Evolutionary conservation across 1,140 invertebrate genomes (phyloP), one percentile per base, ranked within the genome.

Genomic region (Adoxophyes honmai): DNA sequence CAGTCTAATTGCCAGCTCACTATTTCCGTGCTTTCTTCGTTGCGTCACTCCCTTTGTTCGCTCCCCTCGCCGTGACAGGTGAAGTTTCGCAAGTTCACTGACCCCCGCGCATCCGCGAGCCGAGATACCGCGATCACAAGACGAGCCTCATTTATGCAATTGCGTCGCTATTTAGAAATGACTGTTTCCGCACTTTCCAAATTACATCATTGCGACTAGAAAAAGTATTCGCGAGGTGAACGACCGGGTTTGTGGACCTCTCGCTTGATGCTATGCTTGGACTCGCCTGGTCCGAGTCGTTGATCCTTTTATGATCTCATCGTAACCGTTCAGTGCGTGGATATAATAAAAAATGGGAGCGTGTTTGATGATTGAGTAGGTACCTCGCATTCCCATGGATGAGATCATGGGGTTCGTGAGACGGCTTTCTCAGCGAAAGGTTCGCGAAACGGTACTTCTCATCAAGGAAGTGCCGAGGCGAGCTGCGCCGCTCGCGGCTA

Each of bases 281-380:
- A n/a, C n/a, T n/a, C 72, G 64, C 21, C 6, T 28, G 75, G 80
- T 80, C 28, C 72, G 70, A 62, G 60, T 67, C 83, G 63, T 84
- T 88, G 83, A 83, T 86, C 85, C 82, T 88, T 78, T 57, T 52
- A 73, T 88, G 85, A 88, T 84, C 81, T 88, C 85, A 88, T 84
- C 77, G 70, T 62, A 60, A 52, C 11, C 44, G 52, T 28, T 51
- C 21, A 28, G 21, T 28, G 21, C 2, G 6, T 28, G 21, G 21
- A 28, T 28, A 28, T 55, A 34, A 48, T 48, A 48, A 42, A 48
- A 39, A 52, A 11, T 34, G 6, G 54, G 60, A 62, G 52, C 33
- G 53, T 69, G 21, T 28, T 28, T 28, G 21, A 28, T 28, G 6
- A 28, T 28, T 48, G 21, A 48, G 8, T n/a, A n/a, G n/a, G n/a